phyloP scores from a whole-genome alignment of 2,888 invertebrate species.

The Cyrtodaria siliqua region DNA sequence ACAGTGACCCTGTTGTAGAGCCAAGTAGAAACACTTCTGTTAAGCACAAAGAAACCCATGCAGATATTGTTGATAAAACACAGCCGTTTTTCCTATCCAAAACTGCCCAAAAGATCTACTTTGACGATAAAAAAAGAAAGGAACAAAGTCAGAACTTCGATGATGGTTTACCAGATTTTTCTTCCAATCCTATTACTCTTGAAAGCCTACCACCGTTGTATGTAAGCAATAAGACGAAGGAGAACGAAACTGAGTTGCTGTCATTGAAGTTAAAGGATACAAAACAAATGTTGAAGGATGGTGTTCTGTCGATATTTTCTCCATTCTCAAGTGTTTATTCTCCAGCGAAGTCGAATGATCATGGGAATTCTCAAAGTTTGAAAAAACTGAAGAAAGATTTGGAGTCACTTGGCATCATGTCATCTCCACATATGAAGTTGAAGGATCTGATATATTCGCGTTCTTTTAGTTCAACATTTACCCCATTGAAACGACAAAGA shows the following conservation, averaged over 20 bases:
- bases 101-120: conserved; percentile 40
- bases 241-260: too few relatives aligned
- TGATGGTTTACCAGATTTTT: conserved; percentile 35
- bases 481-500: conserved; percentile 9
- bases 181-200: not conserved
- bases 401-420: not conserved
- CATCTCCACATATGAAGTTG: conserved; percentile 3
- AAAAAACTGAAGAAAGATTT: conserved; percentile 19
- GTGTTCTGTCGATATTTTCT: too few relatives aligned
- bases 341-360: not conserved
- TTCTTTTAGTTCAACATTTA: not conserved
- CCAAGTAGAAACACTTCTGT: too few relatives aligned
- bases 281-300: too few relatives aligned
- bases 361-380: not conserved
- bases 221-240: not conserved
- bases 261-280: too few relatives aligned
- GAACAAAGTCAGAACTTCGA: not conserved
- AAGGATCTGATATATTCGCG: not conserved
- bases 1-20: too few relatives aligned
- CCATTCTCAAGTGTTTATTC: too few relatives aligned
- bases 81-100: conserved; percentile 31
- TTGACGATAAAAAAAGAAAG: conserved; percentile 9
- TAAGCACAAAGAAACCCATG: not conserved
- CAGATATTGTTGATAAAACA: not conserved
- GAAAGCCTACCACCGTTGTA: conserved; percentile 11